Base-by-base conservation (phyloP, 2,113 vertebrate genomes). In the Larimichthys crocea region DNA sequence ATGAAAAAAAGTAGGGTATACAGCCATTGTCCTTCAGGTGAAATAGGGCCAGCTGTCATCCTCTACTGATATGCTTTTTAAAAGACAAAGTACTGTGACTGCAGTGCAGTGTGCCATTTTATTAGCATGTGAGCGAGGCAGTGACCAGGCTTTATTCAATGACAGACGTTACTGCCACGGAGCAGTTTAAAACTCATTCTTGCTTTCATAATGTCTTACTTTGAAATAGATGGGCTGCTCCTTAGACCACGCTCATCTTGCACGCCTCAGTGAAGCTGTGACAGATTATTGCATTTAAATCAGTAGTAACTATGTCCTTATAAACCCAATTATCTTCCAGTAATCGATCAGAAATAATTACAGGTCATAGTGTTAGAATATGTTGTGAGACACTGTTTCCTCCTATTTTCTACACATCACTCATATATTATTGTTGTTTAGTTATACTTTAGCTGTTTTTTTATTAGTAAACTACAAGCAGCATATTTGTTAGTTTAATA, bases 41-140 rank as follows among this genome's bases (percentile, higher is more conserved):
- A 90, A 86, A 82, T 49, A 72, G 55, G 40, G 64, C 40, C 72
- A 0, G 79, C 81, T 76, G 85, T 89, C 77, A 84, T 42, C 48
- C 63, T 82, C 5, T 19, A 7, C 49, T 71, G 68, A 83, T 86
- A 2, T 64, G 67, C 31, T 62, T 85, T 75, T 52, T 71, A 52
- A 82, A 84, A 80, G 79, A 85, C 77, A 81, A 82, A 81, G 50
- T 10, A n/a, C 65, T 52, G 24, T 56, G 70, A 75, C 83, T 71
- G 79, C 63, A 71, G 42, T 68, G 53, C 64, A 73, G 55, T 77
- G 59, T 71, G 50, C 64, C 50, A 12, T 86, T 88, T 90, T 86
- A 84, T 80, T 64, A 78, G 66, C 46, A 52, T 69, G 50, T 6
- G 75, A 89, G 53, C 11, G 55, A 62, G 55, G 56, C 65, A 48